A percentile compares a stretch with the other conserved stretches of the same genome.
Conservation (phyloP, 2,888 invertebrate genomes). For the Coelopa pilipes region DNA sequence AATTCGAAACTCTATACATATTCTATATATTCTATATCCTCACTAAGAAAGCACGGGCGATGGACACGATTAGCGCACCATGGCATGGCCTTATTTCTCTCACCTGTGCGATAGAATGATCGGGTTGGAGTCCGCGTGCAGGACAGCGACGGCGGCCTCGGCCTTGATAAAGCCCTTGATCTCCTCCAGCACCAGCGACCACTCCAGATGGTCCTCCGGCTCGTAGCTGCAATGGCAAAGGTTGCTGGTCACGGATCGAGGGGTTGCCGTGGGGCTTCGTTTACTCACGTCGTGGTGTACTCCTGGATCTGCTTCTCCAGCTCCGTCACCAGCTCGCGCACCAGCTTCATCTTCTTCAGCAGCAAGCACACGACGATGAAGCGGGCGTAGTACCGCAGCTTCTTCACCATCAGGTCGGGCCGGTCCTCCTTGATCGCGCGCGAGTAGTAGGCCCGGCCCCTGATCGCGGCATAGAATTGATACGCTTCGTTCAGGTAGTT, state of each 20-base stretch:
- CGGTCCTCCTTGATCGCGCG: constrained; percentile 93
- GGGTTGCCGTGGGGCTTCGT: neutral
- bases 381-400: constrained; percentile 92
- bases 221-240: constrained; percentile 76
- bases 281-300: constrained; percentile 81
- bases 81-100: constrained; percentile 49
- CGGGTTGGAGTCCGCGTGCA: constrained; percentile 87
- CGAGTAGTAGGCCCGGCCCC: constrained; percentile 93
- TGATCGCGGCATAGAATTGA: constrained; percentile 95
- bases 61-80: constrained; percentile 38
- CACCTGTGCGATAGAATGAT: constrained; percentile 89
- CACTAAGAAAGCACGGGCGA: constrained; percentile 69
- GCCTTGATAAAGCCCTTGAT: constrained; percentile 94
- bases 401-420: constrained; percentile 96
- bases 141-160: constrained; percentile 87
- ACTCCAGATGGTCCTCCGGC: constrained; percentile 96
- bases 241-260: too few relatives aligned
- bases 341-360: constrained; percentile 91
- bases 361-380: constrained; percentile 96
- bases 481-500: constrained; percentile 96
- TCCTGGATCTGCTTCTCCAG: constrained; percentile 93
- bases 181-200: constrained; percentile 94
- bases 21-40: constrained; percentile 53
- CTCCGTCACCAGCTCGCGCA: constrained; percentile 90
- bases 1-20: neutral